Percentiles rank a stretch among this genome's conserved stretches.
Evolutionary conservation across 2,888 invertebrate genomes (phyloP).

Genomic region (Rhabditophanes sp.): DNA sequence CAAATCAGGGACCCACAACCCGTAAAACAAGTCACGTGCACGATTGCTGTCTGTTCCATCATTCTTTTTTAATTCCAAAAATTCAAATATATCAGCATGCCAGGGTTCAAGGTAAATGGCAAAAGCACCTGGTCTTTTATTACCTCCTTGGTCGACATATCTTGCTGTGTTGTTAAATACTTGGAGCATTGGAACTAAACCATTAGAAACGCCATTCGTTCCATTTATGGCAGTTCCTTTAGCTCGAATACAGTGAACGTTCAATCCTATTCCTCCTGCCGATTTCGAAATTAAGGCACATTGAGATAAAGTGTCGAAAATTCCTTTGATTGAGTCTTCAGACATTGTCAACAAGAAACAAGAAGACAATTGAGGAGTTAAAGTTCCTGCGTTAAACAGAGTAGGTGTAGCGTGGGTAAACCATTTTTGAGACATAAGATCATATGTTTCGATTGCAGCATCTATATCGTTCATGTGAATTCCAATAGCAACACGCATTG

Average conservation of each 20-base stretch:
- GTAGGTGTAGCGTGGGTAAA: slow-evolving; percentile 98
- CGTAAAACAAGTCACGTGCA: slow-evolving; percentile 86
- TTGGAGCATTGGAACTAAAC: slow-evolving; percentile 80
- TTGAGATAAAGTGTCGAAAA: slow-evolving; percentile 36
- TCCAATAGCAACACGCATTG: slow-evolving; percentile 90
- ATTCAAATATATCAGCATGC: slow-evolving; percentile 91
- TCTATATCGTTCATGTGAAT: slow-evolving; percentile 87
- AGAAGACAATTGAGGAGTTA: slow-evolving; percentile 73
- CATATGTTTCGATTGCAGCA: slow-evolving; percentile 81
- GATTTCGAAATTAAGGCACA: slow-evolving; percentile 89
- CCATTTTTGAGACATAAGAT: slow-evolving; percentile 76
- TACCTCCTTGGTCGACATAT: slow-evolving; percentile 93
- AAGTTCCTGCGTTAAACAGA: slow-evolving; percentile 81
- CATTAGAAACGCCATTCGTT: slow-evolving; percentile 83
- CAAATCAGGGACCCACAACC: slow-evolving; percentile 84
- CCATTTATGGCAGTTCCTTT: slow-evolving; percentile 79
- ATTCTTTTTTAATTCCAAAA: slow-evolving; percentile 81
- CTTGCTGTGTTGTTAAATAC: slow-evolving; percentile 87
- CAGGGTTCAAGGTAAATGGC: slow-evolving; percentile 97
- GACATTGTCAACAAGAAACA: slow-evolving; percentile 86
- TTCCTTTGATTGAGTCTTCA: slow-evolving; percentile 57
- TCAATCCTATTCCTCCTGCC: slow-evolving; percentile 90
- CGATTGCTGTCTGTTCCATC: slow-evolving; percentile 72
- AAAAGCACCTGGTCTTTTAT: slow-evolving; percentile 89
- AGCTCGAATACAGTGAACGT: slow-evolving; percentile 82